Evolutionary conservation across 2,113 vertebrate species (phyloP).

Genomic region (Zosterops lateralis): DNA sequence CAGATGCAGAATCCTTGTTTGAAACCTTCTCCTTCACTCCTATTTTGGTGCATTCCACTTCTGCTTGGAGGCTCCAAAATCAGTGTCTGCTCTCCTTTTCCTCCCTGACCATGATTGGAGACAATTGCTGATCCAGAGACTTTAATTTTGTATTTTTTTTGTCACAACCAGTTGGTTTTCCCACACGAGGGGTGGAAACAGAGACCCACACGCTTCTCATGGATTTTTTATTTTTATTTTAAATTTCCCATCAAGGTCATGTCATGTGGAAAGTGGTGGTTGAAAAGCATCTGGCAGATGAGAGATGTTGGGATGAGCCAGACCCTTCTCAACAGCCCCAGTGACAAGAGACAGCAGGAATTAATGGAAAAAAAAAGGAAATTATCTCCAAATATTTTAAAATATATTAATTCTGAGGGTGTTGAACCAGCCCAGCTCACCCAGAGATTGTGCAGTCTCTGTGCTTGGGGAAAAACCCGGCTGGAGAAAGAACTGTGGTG

Average conservation of each 20-base stretch:
- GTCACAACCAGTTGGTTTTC: not conserved
- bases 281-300: not conserved
- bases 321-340: not conserved
- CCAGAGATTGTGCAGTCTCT: not conserved
- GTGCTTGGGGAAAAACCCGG: too few species aligned
- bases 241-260: not conserved
- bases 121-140: not conserved
- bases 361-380: not conserved
- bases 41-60: not conserved
- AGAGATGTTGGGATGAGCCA: not conserved
- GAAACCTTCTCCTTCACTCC: not conserved
- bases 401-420: not conserved
- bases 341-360: not conserved
- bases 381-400: not conserved
- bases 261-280: not conserved
- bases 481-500: not conserved
- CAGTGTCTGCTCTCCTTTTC: not conserved
- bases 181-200: not conserved
- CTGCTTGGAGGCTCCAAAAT: not conserved
- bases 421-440: not conserved
- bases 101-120: not conserved
- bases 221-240: not conserved
- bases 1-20: not conserved
- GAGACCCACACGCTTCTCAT: not conserved
- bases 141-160: not conserved